These are phyloP conservation scores for Tauraco hartlaubi DNA, from an alignment of 2,797 vertebrate species.

Conservation along the genomic window DNA sequence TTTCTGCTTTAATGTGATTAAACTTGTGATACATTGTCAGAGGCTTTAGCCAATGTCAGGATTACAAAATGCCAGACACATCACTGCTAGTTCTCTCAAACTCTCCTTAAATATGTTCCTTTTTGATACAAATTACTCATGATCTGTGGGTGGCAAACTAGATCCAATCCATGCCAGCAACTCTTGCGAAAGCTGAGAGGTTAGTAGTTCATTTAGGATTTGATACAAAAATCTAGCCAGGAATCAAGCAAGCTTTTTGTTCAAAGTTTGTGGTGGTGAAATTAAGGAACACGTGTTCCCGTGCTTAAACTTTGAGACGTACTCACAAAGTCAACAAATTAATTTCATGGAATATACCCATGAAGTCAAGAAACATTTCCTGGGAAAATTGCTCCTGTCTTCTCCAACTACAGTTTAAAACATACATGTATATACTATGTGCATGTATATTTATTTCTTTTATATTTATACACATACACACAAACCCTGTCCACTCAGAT, in stretches of 20 bases:
- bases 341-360: not conserved
- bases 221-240: not conserved
- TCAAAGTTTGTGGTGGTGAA: not conserved
- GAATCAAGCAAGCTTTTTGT: not conserved
- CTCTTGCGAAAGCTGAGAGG: not conserved
- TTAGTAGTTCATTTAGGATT: not conserved
- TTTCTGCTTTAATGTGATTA: conserved; percentile 26
- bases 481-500: not conserved
- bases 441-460: rapidly evolving
- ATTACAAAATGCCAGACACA: conserved; percentile 33
- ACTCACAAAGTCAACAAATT: rapidly evolving
- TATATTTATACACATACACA: not conserved
- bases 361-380: not conserved
- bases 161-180: not conserved
- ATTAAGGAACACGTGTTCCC: not conserved
- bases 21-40: conserved; percentile 36
- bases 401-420: not conserved
- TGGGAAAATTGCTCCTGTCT: not conserved
- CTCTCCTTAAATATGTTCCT: not conserved
- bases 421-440: rapidly evolving
- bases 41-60: conserved; percentile 25
- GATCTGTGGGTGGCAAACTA: not conserved
- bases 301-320: not conserved
- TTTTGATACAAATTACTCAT: conserved; percentile 29
- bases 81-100: not conserved